Base-by-base conservation (phyloP, 2,797 vertebrate species). In the Enoplosus armatus region DNA sequence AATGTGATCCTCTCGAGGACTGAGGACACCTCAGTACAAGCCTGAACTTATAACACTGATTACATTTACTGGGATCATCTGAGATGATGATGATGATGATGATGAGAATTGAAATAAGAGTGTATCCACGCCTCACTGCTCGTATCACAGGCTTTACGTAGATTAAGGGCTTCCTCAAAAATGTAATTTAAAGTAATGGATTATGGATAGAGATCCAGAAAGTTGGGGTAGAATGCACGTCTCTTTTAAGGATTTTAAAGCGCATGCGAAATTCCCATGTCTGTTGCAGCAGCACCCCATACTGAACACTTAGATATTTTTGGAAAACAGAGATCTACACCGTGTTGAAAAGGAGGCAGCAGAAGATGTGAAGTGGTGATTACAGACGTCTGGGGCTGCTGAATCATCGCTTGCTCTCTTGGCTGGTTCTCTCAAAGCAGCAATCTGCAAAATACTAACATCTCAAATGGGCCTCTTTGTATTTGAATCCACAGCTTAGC, bases 281-380 rank as follows among this genome's bases (percentile, higher is more conserved):
- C 72, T 87, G 80, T 62, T 4, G 65, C 68, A 65, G 89, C 81
- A 69, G 64, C 61, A 67, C 3, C 50, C 45, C 4, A 6, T 14
- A 24, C 64, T 43, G 72, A 79, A 50, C 2, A 14, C 80, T 43
- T 8, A 1, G 84, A 79, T 90, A 80, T 90, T 87, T 91, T 77
- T 80, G 83, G 85, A 85, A 77, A 79, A 72, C 70, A 53, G 75
- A 84, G 65, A 69, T 75, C 80, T 90, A 88, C 85, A 72, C 53
- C 77, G 83, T 76, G 47, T 75, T 84, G 79, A 83, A 86, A 72
- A 74, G 80, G 66, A 79, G 81, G 79, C 80, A 62, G 80, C 83
- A 75, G 69, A 85, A 90, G 79, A 90, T 86, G 80, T 84, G 86
- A 87, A 74, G 79, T 65, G 76, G 75, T 83, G 88, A 88, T 89